Evolutionary conservation across 92 coral and sea anemone species (phyloP).

Genomic region (Scolanthus callimorphus): DNA sequence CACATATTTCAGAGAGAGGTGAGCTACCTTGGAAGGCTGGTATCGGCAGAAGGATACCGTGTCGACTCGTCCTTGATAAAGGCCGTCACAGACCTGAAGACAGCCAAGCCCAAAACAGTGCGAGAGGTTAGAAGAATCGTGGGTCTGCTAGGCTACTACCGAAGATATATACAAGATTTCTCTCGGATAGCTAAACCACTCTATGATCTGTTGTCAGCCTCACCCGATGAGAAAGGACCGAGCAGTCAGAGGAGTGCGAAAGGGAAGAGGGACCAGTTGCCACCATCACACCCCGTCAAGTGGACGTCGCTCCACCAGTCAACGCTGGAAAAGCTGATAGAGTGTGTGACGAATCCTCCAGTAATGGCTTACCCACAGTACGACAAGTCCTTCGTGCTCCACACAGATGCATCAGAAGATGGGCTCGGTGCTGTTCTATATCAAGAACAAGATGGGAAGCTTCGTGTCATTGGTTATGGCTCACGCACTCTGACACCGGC

Average conservation of each 20-base stretch:
- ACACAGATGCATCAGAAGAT: background rate
- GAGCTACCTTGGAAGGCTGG: slow-evolving; percentile 25
- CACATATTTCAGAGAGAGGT: slow-evolving; percentile 21
- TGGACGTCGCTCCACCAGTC: background rate
- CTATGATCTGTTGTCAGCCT: background rate
- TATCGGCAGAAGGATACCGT: slow-evolving; percentile 14
- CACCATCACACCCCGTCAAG: background rate
- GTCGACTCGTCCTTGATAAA: slow-evolving; percentile 3
- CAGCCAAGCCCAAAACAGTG: slow-evolving; percentile 19
- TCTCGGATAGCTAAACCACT: slow-evolving; percentile 7
- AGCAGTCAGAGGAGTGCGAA: background rate
- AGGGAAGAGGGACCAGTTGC: background rate
- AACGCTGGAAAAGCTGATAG: background rate
- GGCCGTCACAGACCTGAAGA: slow-evolving; percentile 16
- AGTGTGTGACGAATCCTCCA: background rate
- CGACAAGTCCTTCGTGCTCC: background rate
- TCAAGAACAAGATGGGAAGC: background rate
- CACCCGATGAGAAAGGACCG: background rate
- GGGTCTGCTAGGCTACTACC: slow-evolving; percentile 27
- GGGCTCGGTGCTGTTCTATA: background rate
- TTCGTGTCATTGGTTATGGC: background rate
- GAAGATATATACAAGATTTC: slow-evolving; percentile 13
- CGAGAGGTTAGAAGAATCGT: slow-evolving; percentile 17
- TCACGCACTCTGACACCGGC: background rate
- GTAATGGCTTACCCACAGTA: background rate